Percentiles rank a stretch among this genome's conserved stretches.
Evolutionary conservation across 1,140 invertebrate species (phyloP).

Genomic region (Choristoneura fumiferana): DNA sequence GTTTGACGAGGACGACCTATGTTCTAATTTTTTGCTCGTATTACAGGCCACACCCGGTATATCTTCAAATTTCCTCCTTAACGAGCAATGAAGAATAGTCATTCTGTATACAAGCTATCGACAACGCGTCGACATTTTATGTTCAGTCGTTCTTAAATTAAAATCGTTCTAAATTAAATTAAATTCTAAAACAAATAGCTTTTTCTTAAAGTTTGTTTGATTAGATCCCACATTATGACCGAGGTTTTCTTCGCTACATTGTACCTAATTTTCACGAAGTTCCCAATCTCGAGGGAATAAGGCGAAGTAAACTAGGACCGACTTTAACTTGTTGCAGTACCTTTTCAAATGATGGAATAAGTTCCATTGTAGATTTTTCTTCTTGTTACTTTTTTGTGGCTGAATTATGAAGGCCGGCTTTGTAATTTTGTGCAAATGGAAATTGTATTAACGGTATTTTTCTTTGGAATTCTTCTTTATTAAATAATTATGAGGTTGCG

Average conservation of each 20-base stretch:
- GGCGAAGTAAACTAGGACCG: slow-evolving; percentile 11
- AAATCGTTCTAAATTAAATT: too few relatives aligned
- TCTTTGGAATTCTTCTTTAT: background rate
- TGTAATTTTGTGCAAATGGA: slow-evolving; percentile 5
- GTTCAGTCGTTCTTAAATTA: too few relatives aligned
- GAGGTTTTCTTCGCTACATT: slow-evolving; percentile 4
- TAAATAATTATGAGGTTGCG: background rate
- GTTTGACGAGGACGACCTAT: too few relatives aligned
- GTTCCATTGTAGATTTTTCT: slow-evolving; percentile 15
- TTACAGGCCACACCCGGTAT: too few relatives aligned
- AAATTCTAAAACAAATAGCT: too few relatives aligned
- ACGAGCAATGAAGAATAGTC: too few relatives aligned
- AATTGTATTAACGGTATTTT: slow-evolving; percentile 1
- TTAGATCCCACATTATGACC: slow-evolving; percentile 16
- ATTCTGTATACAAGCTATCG: too few relatives aligned
- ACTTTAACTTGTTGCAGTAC: slow-evolving; percentile 17
- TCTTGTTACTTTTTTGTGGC: slow-evolving; percentile 8
- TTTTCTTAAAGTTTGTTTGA: slow-evolving; percentile 3
- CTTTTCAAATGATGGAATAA: slow-evolving; percentile 19
- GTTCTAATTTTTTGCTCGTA: too few relatives aligned
- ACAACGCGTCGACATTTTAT: too few relatives aligned
- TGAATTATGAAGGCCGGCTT: slow-evolving; percentile 13
- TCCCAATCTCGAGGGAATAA: slow-evolving; percentile 1
- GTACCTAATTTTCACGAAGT: slow-evolving; percentile 16
- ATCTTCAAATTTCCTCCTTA: too few relatives aligned